phyloP scores from a whole-genome alignment of 64 coral and sea anemone species.

The Pocillopora verrucosa region DNA sequence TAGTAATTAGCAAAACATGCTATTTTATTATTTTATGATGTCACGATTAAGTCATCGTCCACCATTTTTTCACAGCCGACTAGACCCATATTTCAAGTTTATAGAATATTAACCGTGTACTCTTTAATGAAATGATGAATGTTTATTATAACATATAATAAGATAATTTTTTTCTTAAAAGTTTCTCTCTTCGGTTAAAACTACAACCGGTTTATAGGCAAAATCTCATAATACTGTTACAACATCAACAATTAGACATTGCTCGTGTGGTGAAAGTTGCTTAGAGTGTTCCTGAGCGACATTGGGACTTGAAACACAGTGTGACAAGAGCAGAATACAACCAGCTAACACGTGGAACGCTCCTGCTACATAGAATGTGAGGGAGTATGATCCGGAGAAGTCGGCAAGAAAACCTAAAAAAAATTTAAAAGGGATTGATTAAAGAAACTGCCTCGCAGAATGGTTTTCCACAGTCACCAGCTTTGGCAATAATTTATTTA shows the following conservation, averaged over 20 bases:
- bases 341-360: background rate
- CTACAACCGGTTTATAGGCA: background rate
- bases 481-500: no score
- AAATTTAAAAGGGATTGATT: background rate
- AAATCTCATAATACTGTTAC: background rate
- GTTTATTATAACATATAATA: no score
- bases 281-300: background rate
- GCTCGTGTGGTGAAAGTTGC: background rate
- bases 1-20: no score
- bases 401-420: background rate
- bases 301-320: background rate
- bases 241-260: conserved; percentile 8
- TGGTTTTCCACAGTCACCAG: no score
- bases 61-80: no score
- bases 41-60: no score
- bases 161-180: no score
- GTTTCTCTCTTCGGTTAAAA: no score
- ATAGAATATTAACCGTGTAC: no score
- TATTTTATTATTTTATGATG: no score
- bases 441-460: background rate
- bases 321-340: background rate
- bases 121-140: no score
- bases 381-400: background rate
- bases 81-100: no score
- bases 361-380: conserved; percentile 4